phyloP scores from a whole-genome alignment of 2,888 invertebrate genomes.

The Diplazon laetatorius region DNA sequence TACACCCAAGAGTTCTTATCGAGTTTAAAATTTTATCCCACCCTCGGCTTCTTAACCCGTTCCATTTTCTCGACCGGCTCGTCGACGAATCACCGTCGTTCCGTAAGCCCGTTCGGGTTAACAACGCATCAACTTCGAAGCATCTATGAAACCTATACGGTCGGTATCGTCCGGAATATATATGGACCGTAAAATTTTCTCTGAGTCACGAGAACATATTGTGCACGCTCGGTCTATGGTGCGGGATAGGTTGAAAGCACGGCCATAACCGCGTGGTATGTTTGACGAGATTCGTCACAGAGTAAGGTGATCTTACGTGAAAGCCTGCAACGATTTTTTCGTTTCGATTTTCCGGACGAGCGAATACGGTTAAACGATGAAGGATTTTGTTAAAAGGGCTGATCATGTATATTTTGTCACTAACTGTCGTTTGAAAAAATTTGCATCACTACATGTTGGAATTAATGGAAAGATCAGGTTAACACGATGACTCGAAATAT shows the following conservation, averaged over 20 bases:
- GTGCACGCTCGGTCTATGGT: conserved; percentile 1
- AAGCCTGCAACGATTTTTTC: neutral
- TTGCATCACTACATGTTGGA: conserved; percentile 24
- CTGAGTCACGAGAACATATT: conserved; percentile 3
- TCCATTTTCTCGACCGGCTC: neutral
- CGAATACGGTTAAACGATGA: conserved; percentile 12
- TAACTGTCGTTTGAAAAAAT: conserved; percentile 26
- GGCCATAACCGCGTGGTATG: conserved; percentile 3
- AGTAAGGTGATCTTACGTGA: conserved; percentile 14
- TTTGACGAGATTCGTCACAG: conserved; percentile 35
- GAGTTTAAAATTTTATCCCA: conserved; percentile 34
- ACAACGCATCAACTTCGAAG: conserved; percentile 36
- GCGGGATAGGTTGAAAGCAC: conserved; percentile 5
- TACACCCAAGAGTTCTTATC: conserved; percentile 44
- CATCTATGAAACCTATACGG: conserved; percentile 12
- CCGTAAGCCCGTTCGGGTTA: neutral
- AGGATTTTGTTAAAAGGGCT: conserved; percentile 26
- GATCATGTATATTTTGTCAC: conserved; percentile 10
- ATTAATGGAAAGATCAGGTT: conserved; percentile 20
- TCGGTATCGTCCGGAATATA: conserved; percentile 21
- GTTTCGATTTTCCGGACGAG: neutral
- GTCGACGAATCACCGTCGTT: conserved; percentile 12
- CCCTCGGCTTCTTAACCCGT: neutral
- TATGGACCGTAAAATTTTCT: conserved; percentile 22
- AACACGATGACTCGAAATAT: conserved; percentile 11